These are phyloP conservation scores for Crypturellus undulatus DNA, from an alignment of 2,113 vertebrate genomes.

Conservation along the genomic window DNA sequence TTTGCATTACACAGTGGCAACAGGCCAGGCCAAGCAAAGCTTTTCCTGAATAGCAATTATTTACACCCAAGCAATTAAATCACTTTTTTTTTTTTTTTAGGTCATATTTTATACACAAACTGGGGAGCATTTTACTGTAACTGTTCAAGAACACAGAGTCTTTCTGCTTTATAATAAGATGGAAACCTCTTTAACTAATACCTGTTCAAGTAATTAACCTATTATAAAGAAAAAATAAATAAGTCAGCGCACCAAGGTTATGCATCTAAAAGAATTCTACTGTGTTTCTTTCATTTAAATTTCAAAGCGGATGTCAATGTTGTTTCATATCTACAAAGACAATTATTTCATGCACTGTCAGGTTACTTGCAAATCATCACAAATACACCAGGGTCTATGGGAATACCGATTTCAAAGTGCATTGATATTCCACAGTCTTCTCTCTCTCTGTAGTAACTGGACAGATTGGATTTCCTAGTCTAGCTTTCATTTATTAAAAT, in stretches of 20 bases:
- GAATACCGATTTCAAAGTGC: slow-evolving; percentile 25
- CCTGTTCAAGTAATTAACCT: slow-evolving; percentile 64
- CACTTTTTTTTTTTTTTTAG: neutral
- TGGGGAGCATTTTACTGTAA: neutral
- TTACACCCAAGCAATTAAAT: slow-evolving; percentile 29
- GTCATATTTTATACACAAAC: neutral
- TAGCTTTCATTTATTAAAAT: slow-evolving; percentile 14
- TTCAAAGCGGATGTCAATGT: slow-evolving; percentile 63
- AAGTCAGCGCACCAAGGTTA: slow-evolving; percentile 32
- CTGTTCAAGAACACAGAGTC: neutral
- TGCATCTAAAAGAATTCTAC: slow-evolving; percentile 6
- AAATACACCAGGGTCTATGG: slow-evolving; percentile 44
- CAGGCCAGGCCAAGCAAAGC: neutral
- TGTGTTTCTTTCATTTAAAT: slow-evolving; percentile 63
- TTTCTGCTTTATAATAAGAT: slow-evolving; percentile 26
- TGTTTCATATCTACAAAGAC: slow-evolving; percentile 28
- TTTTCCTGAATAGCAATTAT: neutral
- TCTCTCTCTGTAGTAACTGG: neutral
- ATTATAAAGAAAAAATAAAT: slow-evolving; percentile 44
- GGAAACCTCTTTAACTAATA: slow-evolving; percentile 56
- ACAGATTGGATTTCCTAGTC: slow-evolving; percentile 30
- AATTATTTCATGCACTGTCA: slow-evolving; percentile 42
- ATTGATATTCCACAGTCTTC: slow-evolving; percentile 17
- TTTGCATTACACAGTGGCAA: neutral
- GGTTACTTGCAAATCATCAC: slow-evolving; percentile 58